Percentiles rank a stretch among this genome's conserved stretches.
Conservation (phyloP, 2,113 vertebrate genomes). For the Lontra canadensis region DNA sequence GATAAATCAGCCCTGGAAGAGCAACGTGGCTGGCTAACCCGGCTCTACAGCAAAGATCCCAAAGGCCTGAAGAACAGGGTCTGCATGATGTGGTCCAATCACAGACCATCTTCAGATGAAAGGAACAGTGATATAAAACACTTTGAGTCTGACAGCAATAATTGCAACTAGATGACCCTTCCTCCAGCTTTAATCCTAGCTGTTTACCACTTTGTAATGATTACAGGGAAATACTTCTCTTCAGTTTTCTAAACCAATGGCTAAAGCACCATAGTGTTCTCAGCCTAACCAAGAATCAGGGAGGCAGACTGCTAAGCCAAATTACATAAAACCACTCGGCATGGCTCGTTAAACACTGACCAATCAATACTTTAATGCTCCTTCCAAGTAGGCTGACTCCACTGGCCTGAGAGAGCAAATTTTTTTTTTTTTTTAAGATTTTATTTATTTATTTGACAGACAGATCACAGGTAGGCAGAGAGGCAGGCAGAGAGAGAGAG, state of each 20-base stretch:
- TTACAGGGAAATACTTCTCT: neutral
- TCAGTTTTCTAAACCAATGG: neutral
- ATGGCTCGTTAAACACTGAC: neutral
- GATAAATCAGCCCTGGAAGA: neutral
- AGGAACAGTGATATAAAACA: neutral
- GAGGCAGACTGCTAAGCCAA: neutral
- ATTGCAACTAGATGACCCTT: neutral
- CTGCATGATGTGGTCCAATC: neutral
- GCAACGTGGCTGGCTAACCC: neutral
- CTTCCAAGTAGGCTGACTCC: neutral
- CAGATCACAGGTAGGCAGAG: no score
- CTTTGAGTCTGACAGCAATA: neutral
- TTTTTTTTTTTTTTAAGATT: neutral
- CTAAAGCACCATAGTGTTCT: neutral
- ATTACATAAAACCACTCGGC: neutral
- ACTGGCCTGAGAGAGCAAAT: neutral
- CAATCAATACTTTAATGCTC: slow-evolving; percentile 5
- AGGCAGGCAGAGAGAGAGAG: no score
- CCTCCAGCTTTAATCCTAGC: neutral
- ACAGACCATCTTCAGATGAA: neutral
- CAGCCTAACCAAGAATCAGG: neutral
- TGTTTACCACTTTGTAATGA: neutral
- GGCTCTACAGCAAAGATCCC: neutral
- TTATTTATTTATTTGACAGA: no score
- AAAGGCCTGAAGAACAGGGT: neutral